These are phyloP conservation scores for Prinia subflava DNA, from an alignment of 2,113 vertebrate species.

Conservation along the genomic window DNA sequence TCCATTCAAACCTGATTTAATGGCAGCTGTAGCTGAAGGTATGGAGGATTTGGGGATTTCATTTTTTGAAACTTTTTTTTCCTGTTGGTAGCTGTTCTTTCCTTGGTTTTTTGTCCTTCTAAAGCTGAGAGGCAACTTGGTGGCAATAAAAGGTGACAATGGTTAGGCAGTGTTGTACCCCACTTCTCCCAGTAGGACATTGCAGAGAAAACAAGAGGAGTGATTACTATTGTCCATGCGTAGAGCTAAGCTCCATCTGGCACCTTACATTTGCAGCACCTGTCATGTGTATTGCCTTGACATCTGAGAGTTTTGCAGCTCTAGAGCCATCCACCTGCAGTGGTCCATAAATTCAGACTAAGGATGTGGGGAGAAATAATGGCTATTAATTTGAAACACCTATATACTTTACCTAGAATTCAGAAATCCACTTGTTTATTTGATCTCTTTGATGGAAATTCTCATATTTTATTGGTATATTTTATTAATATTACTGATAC, in stretches of 20 bases:
- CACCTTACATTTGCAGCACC: background rate
- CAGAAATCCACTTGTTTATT: background rate
- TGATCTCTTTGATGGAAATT: background rate
- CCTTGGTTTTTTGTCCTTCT: background rate
- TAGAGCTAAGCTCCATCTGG: background rate
- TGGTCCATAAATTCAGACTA: background rate
- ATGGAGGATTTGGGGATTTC: background rate
- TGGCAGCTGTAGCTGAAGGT: background rate
- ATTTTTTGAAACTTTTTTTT: background rate
- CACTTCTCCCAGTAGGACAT: background rate
- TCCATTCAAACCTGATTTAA: background rate
- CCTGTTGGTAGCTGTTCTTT: background rate
- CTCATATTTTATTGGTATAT: background rate
- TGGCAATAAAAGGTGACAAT: background rate
- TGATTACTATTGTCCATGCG: background rate
- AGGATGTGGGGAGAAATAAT: background rate
- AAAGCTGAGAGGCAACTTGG: constrained; percentile 11
- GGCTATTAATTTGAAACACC: background rate
- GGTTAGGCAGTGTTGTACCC: background rate
- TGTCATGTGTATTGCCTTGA: background rate
- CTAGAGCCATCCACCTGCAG: background rate
- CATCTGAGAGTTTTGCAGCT: background rate
- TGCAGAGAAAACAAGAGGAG: background rate
- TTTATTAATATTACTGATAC: background rate
- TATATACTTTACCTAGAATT: background rate